phyloP scores from a whole-genome alignment of 2,888 invertebrate species.

The Abrostola triplasia region DNA sequence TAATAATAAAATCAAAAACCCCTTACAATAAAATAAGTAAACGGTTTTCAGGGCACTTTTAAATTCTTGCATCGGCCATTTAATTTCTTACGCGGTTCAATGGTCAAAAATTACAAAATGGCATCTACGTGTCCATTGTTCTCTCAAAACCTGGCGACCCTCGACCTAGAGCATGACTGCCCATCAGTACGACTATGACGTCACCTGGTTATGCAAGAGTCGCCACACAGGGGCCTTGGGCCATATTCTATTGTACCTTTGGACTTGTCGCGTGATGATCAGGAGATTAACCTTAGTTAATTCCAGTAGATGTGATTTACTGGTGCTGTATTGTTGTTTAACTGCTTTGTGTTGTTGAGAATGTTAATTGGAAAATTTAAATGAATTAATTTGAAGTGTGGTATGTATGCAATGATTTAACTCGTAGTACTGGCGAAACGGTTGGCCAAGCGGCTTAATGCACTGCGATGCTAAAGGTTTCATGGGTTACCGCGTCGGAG shows the following conservation, averaged over 20 bases:
- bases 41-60: too few relatives aligned
- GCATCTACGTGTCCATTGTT: constrained; percentile 37
- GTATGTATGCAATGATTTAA: too few relatives aligned
- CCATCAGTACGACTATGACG: constrained; percentile 77
- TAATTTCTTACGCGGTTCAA: not conserved
- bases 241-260: constrained; percentile 82
- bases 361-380: not conserved
- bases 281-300: constrained; percentile 43
- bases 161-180: constrained; percentile 58
- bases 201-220: constrained; percentile 78
- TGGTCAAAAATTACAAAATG: constrained; percentile 14
- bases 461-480: too few relatives aligned
- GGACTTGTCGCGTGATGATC: constrained; percentile 63
- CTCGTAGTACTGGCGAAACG: too few relatives aligned
- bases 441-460: too few relatives aligned
- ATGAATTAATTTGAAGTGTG: not conserved
- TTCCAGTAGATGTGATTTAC: constrained; percentile 43
- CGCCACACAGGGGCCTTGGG: constrained; percentile 75
- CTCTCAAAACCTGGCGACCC: constrained; percentile 50
- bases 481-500: too few relatives aligned
- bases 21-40: too few relatives aligned
- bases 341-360: constrained; percentile 27
- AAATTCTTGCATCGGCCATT: too few relatives aligned
- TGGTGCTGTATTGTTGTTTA: constrained; percentile 26
- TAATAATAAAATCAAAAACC: too few relatives aligned